Base-by-base conservation (phyloP, 2,797 vertebrate species). In the Epinephelus malabaricus region DNA sequence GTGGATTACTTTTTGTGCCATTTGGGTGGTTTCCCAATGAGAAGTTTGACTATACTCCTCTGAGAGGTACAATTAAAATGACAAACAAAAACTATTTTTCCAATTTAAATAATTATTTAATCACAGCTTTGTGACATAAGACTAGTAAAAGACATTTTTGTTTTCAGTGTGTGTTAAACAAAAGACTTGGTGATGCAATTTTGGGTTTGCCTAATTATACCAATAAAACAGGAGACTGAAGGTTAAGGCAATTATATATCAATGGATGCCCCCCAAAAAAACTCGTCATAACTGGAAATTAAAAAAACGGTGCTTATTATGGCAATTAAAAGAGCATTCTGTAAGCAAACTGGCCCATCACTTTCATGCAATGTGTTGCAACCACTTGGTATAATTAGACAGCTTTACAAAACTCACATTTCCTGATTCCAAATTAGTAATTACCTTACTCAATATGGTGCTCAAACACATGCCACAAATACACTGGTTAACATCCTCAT, bases 371-470 rank as follows among this genome's bases (percentile, higher is more conserved):
- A 38, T 47, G 19, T 53, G 5, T 69, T 58, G 23, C 4, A 34
- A 43, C 10, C 47, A 51, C 34, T 47, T 1, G 2, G 8, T 15
- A 54, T 10, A 34, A 69, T 47, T 27, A 40, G 9, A 21, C 51
- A 66, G 23, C 11, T 5, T 13, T 25, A 5, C 0, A 59, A 70
- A 58, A 50, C 34, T 38, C 3, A 60, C 47, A 60, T 59, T 65
- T 67, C 55, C 60, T 21, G 49, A 40, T 73, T 55, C 40, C 13
- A 62, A 13, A 25, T 50, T 19, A 7, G 7, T 71, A 51, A 64
- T 64, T 23, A 65, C 7, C 15, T 1, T 1, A 6, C 17, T 43
- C 9, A 67, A 18, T 75, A 40, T 43, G 46, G 21, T 30, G 56
- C 23, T 18, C 43, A 50, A 13, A 23, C 23, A 3, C 11, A 50